phyloP scores from a whole-genome alignment of 1,140 invertebrate genomes.

The Bursaphelenchus mucronatus region DNA sequence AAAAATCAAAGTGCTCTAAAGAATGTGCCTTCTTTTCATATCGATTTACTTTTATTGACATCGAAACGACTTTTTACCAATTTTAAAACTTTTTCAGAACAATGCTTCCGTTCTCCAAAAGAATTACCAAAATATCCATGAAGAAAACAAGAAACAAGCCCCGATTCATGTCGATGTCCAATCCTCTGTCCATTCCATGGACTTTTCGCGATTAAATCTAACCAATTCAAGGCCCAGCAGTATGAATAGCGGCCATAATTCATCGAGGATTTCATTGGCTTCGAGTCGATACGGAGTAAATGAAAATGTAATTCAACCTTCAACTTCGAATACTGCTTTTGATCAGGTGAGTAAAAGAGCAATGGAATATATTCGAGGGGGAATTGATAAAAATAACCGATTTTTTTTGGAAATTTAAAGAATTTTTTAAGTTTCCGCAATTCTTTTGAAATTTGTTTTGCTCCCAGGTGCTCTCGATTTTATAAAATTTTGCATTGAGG shows the following conservation, averaged over 20 bases:
- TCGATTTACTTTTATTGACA: conserved; percentile 20
- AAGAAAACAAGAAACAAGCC: background rate
- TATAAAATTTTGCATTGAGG: no score
- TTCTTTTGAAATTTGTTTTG: no score
- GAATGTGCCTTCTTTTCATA: no score
- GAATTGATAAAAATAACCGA: conserved; percentile 7
- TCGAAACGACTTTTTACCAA: conserved; percentile 30
- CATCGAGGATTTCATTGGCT: background rate
- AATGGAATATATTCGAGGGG: background rate
- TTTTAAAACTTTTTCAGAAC: conserved; percentile 27
- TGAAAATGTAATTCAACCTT: conserved; percentile 11
- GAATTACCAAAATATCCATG: no score
- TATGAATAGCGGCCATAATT: background rate
- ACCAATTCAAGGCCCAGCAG: conserved; percentile 17
- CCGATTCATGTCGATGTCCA: conserved; percentile 46
- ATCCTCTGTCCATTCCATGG: conserved; percentile 17
- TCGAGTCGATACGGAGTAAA: conserved; percentile 2
- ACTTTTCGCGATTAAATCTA: background rate
- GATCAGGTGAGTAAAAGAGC: conserved; percentile 25
- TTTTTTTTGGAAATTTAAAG: conserved; percentile 18
- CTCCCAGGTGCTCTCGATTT: no score
- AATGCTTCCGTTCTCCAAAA: background rate
- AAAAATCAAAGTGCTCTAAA: no score
- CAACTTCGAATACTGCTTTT: conserved; percentile 29
- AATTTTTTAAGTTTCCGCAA: conserved; percentile 7